These are phyloP conservation scores for Labeo catla DNA, from an alignment of 2,113 vertebrate genomes.

Conservation along the genomic window DNA sequence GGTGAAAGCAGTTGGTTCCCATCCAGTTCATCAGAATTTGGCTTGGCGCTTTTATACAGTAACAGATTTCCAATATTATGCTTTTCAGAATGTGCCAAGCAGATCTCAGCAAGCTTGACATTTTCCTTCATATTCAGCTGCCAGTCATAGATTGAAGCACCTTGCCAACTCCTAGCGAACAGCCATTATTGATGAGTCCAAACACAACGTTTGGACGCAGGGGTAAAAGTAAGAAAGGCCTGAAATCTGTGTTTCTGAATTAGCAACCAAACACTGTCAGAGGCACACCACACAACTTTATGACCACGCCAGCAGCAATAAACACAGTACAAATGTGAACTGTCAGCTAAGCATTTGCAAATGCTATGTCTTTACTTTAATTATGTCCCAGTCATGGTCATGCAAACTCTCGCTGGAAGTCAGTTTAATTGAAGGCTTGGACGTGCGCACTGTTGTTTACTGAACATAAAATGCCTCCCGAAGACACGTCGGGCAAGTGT, in stretches of 20 bases:
- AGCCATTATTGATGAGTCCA: constrained; percentile 24
- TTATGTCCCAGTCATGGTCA: constrained; percentile 71
- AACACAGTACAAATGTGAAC: constrained; percentile 58
- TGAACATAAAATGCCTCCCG: constrained; percentile 71
- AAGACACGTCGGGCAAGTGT: constrained; percentile 65
- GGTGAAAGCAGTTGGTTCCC: constrained; percentile 13
- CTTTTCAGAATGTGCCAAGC: constrained; percentile 39
- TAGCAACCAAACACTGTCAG: constrained; percentile 30
- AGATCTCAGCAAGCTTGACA: constrained; percentile 39
- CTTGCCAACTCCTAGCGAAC: constrained; percentile 19
- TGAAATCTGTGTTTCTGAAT: constrained; percentile 21
- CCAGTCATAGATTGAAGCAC: neutral
- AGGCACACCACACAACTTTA: constrained; percentile 47
- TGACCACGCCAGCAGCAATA: constrained; percentile 52
- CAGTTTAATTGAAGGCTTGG: constrained; percentile 74
- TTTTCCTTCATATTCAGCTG: constrained; percentile 6
- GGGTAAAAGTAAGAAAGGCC: neutral
- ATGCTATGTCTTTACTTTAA: constrained; percentile 70
- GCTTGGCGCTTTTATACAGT: constrained; percentile 34
- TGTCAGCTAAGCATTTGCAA: constrained; percentile 64
- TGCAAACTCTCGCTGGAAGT: constrained; percentile 69
- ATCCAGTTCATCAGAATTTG: constrained; percentile 35
- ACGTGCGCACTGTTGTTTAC: constrained; percentile 64
- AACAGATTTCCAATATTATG: constrained; percentile 7
- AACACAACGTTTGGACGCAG: neutral